Base-by-base conservation (phyloP, 2,797 vertebrate genomes). In the Xiphophorus birchmanni region DNA sequence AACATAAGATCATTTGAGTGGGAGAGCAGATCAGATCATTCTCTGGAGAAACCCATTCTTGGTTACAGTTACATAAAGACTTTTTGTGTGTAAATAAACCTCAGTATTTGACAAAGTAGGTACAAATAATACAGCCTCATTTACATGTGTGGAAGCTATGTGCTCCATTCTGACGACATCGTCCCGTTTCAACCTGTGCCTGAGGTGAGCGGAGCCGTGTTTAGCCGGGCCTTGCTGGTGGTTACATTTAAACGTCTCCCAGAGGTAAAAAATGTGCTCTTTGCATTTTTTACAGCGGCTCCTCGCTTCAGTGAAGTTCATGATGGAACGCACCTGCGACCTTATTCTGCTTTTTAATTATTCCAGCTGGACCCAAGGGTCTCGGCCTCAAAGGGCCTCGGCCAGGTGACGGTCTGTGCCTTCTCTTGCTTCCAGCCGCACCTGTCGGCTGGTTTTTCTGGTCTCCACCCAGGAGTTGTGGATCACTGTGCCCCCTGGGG, bases 401-500 rank as follows among this genome's bases (percentile, higher is more conserved):
- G 95, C 95, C 82, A 96, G 91, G 89, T 95, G 95, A 84, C 94
- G 94, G 85, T 96, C 96, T 4, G 96, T 95, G 9, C 95, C 95
- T 48, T 96, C 94, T 15, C 96, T 96, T 1, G 93, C 95, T 79
- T 95, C 95, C 47, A 96, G 87, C 7, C 91, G 92, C 78, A 95
- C 84, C 82, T 95, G 91, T 29, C 93, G 89, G 74, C 82, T 90
- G 54, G 87, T 91, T 90, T 96, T 96, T 48, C 94, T 90, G 80
- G 96, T 95, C 79, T 96, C 95, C 81, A 97, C 95, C 96, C 97
- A 97, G 83, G 97, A 96, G 89, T 97, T 97, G 90, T 96, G 96
- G 84, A 97, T 96, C 80, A 97, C 87, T 0, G 96, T 96, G 77
- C 94, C 96, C 7, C 95, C 95, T 0, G 96, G 96, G 0, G 95